Conservation (phyloP, 2,888 invertebrate species). For the Hylaea fasciaria region DNA sequence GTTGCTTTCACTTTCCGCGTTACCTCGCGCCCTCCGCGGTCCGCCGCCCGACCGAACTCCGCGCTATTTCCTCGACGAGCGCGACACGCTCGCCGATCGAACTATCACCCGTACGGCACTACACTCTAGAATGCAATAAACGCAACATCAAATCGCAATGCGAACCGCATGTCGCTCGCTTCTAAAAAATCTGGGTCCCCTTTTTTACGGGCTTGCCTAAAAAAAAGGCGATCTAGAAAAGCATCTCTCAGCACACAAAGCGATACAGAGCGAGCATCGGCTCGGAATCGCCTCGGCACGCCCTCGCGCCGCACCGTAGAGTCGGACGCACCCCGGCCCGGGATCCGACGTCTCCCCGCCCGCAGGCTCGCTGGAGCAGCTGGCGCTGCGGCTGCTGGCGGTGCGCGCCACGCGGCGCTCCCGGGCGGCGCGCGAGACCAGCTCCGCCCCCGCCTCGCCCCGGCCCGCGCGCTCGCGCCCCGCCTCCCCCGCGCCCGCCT, state of each 20-base stretch:
- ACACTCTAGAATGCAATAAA: background rate
- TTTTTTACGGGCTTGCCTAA: background rate
- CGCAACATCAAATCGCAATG: background rate
- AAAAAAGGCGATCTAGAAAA: no score
- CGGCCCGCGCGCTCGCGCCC: constrained; percentile 91
- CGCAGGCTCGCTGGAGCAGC: constrained; percentile 77
- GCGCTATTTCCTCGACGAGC: constrained; percentile 18
- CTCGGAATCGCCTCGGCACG: background rate
- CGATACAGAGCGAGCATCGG: no score
- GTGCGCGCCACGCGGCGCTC: constrained; percentile 55
- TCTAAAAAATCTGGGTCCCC: background rate
- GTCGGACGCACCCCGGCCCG: no score
- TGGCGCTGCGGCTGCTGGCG: constrained; percentile 73
- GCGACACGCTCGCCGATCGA: constrained; percentile 9
- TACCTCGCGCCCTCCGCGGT: constrained; percentile 27
- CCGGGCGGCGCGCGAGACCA: constrained; percentile 60
- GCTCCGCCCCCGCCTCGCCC: constrained; percentile 82
- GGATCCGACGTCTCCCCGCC: no score
- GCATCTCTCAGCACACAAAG: no score
- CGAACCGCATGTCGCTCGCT: background rate
- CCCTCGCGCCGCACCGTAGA: background rate
- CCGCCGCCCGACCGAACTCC: constrained; percentile 39
- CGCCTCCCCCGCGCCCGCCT: constrained; percentile 86
- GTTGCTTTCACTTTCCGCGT: constrained; percentile 69
- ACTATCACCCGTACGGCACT: background rate